Evolutionary conservation across 2,113 vertebrate genomes (phyloP).

Genomic region (Lophochroa leadbeateri): DNA sequence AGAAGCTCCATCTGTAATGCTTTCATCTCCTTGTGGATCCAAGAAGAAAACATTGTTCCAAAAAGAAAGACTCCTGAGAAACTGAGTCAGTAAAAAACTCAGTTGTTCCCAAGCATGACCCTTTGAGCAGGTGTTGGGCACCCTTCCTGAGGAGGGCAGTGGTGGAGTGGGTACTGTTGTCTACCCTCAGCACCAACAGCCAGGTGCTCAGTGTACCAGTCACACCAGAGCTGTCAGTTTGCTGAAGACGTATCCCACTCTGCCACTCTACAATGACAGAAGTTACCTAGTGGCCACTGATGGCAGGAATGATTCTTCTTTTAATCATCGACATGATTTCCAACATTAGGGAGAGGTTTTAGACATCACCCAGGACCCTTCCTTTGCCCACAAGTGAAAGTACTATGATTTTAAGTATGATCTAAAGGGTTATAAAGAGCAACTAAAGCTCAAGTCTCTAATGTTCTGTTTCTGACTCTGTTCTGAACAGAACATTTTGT

Average conservation of each 20-base stretch:
- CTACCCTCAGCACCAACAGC: neutral
- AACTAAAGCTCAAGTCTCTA: neutral
- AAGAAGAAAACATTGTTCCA: neutral
- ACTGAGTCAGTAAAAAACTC: neutral
- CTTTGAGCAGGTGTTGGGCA: neutral
- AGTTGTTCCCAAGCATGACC: rapidly evolving
- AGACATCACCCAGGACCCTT: neutral
- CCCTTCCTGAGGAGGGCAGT: neutral
- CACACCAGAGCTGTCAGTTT: neutral
- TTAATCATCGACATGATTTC: neutral
- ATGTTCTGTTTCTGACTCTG: neutral
- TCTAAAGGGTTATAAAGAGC: neutral
- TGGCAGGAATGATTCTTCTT: neutral
- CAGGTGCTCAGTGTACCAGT: neutral
- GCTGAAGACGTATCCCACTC: neutral
- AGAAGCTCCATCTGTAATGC: neutral
- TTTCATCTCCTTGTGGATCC: neutral
- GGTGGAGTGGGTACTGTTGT: neutral
- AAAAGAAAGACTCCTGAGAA: neutral
- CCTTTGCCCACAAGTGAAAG: neutral
- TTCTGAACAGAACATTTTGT: neutral
- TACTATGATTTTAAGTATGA: neutral
- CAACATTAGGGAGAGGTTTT: neutral
- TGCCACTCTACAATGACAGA: neutral
- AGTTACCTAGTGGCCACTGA: neutral